Conservation (phyloP, 1,140 invertebrate species). For the Vanessa tameamea region DNA sequence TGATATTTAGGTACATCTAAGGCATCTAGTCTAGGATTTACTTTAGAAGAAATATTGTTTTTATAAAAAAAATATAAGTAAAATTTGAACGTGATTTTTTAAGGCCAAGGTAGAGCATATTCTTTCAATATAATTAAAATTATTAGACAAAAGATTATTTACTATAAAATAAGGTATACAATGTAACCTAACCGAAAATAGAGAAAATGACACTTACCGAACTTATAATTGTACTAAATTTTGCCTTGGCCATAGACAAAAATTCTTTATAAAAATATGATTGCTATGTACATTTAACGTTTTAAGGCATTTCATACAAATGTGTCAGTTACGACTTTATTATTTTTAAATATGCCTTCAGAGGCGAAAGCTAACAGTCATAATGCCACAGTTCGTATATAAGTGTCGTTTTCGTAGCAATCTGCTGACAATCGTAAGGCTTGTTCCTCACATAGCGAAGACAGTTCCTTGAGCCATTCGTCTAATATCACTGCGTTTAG, state of each 20-base stretch:
- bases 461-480: conserved; percentile 96
- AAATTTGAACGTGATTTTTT: neutral
- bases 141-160: neutral
- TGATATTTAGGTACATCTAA: conserved; percentile 38
- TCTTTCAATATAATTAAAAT: too few species aligned
- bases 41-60: neutral
- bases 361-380: conserved; percentile 66
- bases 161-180: neutral
- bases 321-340: conserved; percentile 39
- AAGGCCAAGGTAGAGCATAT: neutral
- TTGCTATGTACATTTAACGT: conserved; percentile 7
- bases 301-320: conserved; percentile 25
- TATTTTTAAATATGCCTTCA: conserved; percentile 46
- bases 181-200: too few species aligned
- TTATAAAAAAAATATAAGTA: conserved; percentile 1
- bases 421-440: conserved; percentile 79
- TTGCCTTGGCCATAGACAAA: neutral
- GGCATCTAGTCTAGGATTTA: conserved; percentile 18
- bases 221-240: neutral
- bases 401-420: conserved; percentile 61
- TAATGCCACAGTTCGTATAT: conserved; percentile 64
- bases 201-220: too few species aligned
- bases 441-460: conserved; percentile 95
- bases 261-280: neutral
- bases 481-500: conserved; percentile 92